A percentile compares a stretch with the other conserved stretches of the same genome.
Evolutionary conservation across 2,888 invertebrate genomes (phyloP).

Genomic region (Glomeris marginata): DNA sequence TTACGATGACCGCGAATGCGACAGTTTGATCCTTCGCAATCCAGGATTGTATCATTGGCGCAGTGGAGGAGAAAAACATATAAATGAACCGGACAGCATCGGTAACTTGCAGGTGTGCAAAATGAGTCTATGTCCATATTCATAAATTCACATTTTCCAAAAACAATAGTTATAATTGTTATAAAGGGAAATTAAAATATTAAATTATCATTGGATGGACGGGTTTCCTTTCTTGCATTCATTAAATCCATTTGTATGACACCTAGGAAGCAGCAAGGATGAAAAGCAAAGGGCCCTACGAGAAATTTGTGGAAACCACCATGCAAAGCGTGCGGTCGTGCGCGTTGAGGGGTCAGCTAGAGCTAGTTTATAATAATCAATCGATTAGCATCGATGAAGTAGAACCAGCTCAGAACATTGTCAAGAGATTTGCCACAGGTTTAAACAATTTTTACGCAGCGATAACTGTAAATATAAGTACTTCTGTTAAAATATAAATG

Average conservation of each 20-base stretch:
- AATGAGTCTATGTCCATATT: background rate
- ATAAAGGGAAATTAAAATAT: no score
- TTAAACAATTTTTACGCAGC: conserved; percentile 22
- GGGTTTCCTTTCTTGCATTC: no score
- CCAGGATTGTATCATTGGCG: conserved; percentile 96
- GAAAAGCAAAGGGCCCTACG: conserved; percentile 69
- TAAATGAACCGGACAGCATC: conserved; percentile 82
- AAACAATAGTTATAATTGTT: no score
- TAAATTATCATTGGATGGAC: no score
- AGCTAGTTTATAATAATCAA: conserved; percentile 59
- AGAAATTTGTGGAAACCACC: conserved; percentile 68
- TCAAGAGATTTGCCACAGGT: conserved; percentile 83
- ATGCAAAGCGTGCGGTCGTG: conserved; percentile 70
- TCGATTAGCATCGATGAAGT: conserved; percentile 74
- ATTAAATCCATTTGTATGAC: no score
- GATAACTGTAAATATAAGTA: no score
- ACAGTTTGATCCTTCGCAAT: conserved; percentile 61
- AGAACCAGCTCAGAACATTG: conserved; percentile 85
- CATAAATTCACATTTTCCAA: no score
- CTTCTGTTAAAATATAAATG: conserved; percentile 1
- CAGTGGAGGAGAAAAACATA: conserved; percentile 90
- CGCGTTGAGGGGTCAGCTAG: conserved; percentile 83
- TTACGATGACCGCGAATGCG: conserved; percentile 48
- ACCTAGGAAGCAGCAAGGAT: conserved; percentile 64
- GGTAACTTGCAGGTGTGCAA: conserved; percentile 57